A percentile compares a stretch with the other conserved stretches of the same genome.
These are phyloP conservation scores for Platerodrilus igneus DNA, from an alignment of 2,888 invertebrate species.

Conservation along the genomic window DNA sequence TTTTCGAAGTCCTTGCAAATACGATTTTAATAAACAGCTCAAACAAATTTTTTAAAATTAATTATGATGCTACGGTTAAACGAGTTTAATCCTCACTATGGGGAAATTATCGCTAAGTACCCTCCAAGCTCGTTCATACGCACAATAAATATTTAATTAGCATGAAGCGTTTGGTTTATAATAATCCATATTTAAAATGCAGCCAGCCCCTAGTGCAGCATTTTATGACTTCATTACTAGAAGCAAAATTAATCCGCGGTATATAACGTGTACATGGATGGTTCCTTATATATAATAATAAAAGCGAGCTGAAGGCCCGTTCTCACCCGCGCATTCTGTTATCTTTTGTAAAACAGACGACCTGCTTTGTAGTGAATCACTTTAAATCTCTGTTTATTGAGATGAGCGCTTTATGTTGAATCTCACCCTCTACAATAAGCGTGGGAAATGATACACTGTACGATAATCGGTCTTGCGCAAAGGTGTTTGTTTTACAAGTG, in stretches of 20 bases:
- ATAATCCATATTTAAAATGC: constrained; percentile 35
- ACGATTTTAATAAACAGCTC: no score
- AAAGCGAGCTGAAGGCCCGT: constrained; percentile 41
- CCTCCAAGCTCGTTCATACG: no score
- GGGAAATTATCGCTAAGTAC: no score
- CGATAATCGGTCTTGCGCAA: no score
- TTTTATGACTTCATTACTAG: constrained; percentile 49
- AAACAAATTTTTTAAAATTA: no score
- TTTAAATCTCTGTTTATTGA: constrained; percentile 46
- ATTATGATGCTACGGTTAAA: no score
- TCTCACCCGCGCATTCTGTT: constrained; percentile 44
- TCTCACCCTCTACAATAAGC: constrained; percentile 34
- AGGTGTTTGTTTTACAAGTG: no score
- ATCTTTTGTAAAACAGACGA: constrained; percentile 52
- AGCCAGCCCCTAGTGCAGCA: constrained; percentile 36
- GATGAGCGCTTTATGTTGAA: constrained; percentile 39
- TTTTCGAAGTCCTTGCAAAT: no score
- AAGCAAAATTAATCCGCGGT: constrained; percentile 40
- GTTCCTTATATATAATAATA: constrained; percentile 42
- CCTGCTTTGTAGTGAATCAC: constrained; percentile 48
- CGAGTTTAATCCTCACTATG: no score
- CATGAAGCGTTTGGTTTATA: constrained; percentile 33
- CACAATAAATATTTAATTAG: constrained; percentile 17
- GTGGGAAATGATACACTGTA: constrained; percentile 33
- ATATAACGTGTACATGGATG: no score